Base-by-base conservation (phyloP, 1,140 invertebrate species). In the Penaeus chinensis region DNA sequence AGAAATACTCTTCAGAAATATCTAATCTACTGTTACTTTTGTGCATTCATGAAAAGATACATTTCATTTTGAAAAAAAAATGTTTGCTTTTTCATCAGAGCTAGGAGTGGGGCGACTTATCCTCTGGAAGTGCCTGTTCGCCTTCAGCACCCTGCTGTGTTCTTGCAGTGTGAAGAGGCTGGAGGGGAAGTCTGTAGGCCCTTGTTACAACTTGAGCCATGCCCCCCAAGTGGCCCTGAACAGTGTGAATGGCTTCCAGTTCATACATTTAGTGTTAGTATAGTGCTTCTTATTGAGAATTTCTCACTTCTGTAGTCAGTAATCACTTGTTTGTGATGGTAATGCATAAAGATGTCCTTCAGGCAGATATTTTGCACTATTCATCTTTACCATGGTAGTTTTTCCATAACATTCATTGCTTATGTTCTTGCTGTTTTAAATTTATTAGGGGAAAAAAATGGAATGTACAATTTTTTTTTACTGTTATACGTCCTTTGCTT, bases 231-330 rank as follows among this genome's bases (percentile, higher is more conserved):
- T 62, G 86, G 86, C 0, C 22, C 63, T 11, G 69, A 88, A 18
- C 86, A 66, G 54, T 88, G 86, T 61, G 80, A 88, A 24, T 88
- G 86, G 86, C 79, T 88, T 2, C 86, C 81, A 47, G 62, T 88
- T 3, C 69, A 88, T 76, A 88, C 86, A 66, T 88, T 88, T 42
- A 88, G 86, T 66, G 86, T 88, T 76, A 82, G 86, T 76, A 18
- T 81, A 24, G n/a, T 71, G 0, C 22, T 42, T 27, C 19, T 78
- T 24, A 60, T 80, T 80, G 54, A 54, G 22, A 24, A 54, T 60
- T 47, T 61, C 27, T 27, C 3, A 5, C 22, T n/a, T 37, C 13
- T n/a, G 22, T 19, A 20, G 16, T 22, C 42, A 65, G 5, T 81
- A 0, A 54, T 3, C 2, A 54, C 47, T 54, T 54, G 37, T 60